A percentile compares a stretch with the other conserved stretches of the same genome.
Evolutionary conservation across 2,888 invertebrate genomes (phyloP).

Genomic region (Amphipoea lucens): DNA sequence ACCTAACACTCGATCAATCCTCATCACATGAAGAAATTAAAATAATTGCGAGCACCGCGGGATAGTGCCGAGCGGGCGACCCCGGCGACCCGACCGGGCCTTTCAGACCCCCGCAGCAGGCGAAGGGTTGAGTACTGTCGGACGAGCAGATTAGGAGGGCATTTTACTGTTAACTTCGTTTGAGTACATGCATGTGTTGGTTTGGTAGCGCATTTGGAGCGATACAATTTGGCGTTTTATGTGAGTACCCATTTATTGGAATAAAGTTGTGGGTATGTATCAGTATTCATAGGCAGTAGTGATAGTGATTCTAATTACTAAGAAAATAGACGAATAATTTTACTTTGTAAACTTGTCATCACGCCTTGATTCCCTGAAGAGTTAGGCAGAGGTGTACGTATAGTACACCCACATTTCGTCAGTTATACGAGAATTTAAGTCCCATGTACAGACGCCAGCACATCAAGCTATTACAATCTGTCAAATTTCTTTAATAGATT

Average conservation of each 20-base stretch:
- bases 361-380: not conserved
- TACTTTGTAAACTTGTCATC: not conserved
- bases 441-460: no score
- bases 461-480: no score
- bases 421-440: no score
- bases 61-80: constrained; percentile 74
- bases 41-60: constrained; percentile 85
- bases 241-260: not conserved
- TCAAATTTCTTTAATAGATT: no score
- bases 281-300: not conserved
- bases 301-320: not conserved
- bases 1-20: constrained; percentile 86
- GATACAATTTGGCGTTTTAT: not conserved
- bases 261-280: not conserved
- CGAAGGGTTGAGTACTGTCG: constrained; percentile 79
- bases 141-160: constrained; percentile 56
- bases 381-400: not conserved
- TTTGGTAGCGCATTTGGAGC: not conserved
- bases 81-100: constrained; percentile 53
- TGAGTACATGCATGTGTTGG: not conserved
- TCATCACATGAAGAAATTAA: constrained; percentile 87
- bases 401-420: not conserved
- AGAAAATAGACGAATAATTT: not conserved
- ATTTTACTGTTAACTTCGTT: constrained; percentile 27
- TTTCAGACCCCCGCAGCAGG: constrained; percentile 64